Evolutionary conservation across 2,888 invertebrate genomes (phyloP), one percentile per base, ranked within the genome.

Genomic region (Ophioninae sp.): DNA sequence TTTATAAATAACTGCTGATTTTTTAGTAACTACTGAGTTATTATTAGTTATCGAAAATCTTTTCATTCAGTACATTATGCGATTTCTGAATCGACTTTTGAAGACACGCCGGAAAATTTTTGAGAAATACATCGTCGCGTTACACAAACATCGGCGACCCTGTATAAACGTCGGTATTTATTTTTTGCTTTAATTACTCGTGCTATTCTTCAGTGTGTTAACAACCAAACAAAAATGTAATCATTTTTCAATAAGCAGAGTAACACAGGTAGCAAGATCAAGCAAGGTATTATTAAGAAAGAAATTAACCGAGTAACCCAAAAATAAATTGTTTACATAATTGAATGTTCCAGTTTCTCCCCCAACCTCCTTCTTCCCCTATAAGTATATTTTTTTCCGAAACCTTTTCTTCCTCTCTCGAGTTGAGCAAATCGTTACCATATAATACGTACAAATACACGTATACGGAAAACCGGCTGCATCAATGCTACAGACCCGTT

Each of bases 391-490:
- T 17, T 51, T 6, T 13, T 17, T 17, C 6, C 6, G 51, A 17
- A 3, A 51, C 51, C 9, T 30, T 37, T n/a, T 58, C 37, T n/a
- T 71, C 37, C 10, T 58, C 37, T 56, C 37, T 37, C 58, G 10
- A n/a, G 23, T 10, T 58, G n/a, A 1, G n/a, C 22, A 59, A 59
- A n/a, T n/a, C 10, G n/a, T 37, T 58, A 23, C 56, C 37, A 17
- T 30, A 71, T 59, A 9, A 63, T 30, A 1, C 30, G 30, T 51
- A 73, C 63, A 56, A 22, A 39, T 3, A n/a, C 51, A 9, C 44
- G 58, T 58, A 37, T 20, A 41, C 10, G 20, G 17, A 61, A 83
- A 83, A 81, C 78, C 75, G 72, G 81, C 75, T 75, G 75, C 74
- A 79, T 37, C 23, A 39, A 63, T 61, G 20, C 22, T 51, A n/a